phyloP scores from a whole-genome alignment of 2,113 vertebrate genomes.

The Saccopteryx bilineata region DNA sequence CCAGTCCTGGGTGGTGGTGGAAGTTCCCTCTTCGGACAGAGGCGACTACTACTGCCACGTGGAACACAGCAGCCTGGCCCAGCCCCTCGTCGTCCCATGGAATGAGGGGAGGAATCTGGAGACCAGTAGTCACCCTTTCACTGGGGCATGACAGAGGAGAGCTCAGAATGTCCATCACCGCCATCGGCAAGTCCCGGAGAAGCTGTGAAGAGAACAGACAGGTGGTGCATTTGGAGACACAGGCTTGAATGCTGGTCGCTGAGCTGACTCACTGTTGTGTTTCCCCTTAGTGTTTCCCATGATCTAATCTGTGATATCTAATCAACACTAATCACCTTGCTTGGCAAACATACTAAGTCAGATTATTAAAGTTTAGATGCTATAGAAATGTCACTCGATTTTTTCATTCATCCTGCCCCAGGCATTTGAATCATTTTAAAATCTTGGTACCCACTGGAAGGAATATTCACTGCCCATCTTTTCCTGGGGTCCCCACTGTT shows the following conservation, averaged over 20 bases:
- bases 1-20: constrained; percentile 35
- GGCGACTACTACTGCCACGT: background rate
- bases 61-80: constrained; percentile 47
- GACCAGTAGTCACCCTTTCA: background rate
- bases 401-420: background rate
- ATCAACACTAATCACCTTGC: background rate
- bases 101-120: background rate
- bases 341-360: background rate
- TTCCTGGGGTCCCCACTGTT: background rate
- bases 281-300: background rate
- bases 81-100: background rate
- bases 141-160: background rate
- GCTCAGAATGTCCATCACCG: fast-evolving
- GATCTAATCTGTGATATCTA: background rate
- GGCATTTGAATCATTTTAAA: background rate
- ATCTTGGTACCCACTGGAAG: background rate
- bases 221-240: background rate
- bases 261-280: background rate
- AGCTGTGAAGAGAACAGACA: too few species aligned
- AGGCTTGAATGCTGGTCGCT: background rate
- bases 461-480: background rate
- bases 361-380: background rate
- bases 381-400: background rate
- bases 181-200: background rate
- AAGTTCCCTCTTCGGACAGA: background rate